Base-by-base conservation (phyloP, 30 jellyfish, hydroid and myxozoan species). In the Hydra vulgaris region DNA sequence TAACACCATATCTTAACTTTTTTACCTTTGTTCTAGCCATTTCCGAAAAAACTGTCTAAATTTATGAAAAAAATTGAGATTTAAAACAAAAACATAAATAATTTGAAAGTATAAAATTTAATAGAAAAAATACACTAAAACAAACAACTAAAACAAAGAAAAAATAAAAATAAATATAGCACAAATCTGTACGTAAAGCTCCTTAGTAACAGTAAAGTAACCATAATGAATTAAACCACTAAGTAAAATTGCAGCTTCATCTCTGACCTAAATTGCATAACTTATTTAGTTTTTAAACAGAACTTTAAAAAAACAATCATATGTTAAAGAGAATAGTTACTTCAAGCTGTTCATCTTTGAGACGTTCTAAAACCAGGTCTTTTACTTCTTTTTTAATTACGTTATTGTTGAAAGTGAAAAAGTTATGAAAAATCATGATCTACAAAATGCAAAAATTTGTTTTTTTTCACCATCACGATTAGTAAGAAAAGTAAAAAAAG, bases 141-240 rank as follows among this genome's bases (percentile, higher is more conserved):
- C 19, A 1, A 78, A 78, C 4, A 12, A 52, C 22, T 0, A 1
- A 52, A 27, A 0, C 54, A 7, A 12, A 19, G 23, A 40, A 53
- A 4, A 5, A 3, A 40, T 40, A 3, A 12, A 3, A 5, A 69
- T 20, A 15, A 70, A 70, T 8, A 12, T 16, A 70, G 27, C 27
- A 70, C 27, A 70, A 22, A 8, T 73, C 12, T 15, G 17, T 73
- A 73, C 81, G 12, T 19, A 73, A 8, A 24, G 81, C 0, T 68
- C 75, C 16, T 15, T 86, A 25, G 88, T 95, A 23, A 94, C 96
- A 1, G 7, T 78, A 18, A 94, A 73, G 89, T 86, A 94, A 17
- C 99, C 99, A 74, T 78, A 94, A 74, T 94, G 99, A 17, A 94
- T 87, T 15, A 94, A 79, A 18, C 99, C 99, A 70, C 99, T 94